phyloP scores from a whole-genome alignment of 2,797 vertebrate genomes.

The Sorex maritimensis region DNA sequence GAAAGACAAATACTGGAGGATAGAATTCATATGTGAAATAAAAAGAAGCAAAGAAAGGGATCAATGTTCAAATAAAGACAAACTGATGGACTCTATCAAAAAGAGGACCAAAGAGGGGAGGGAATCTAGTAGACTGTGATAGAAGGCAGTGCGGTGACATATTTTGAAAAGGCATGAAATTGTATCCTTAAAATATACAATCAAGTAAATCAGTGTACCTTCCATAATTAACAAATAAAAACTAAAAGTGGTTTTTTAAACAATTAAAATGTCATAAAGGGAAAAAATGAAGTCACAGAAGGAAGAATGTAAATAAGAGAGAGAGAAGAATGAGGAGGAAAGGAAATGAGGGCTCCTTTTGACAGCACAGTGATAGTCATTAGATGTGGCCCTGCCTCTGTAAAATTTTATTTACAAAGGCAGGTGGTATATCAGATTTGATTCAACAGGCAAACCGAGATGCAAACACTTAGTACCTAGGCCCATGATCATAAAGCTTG shows the following conservation, averaged over 20 bases:
- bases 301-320: background rate
- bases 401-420: conserved; percentile 44
- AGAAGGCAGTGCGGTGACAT: too few relatives aligned
- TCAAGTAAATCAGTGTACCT: too few relatives aligned
- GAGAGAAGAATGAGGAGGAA: background rate
- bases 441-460: conserved; percentile 5
- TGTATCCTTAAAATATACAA: too few relatives aligned
- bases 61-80: too few relatives aligned
- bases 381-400: background rate
- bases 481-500: background rate
- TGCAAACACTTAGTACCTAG: background rate
- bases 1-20: too few relatives aligned
- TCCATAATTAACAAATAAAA: too few relatives aligned
- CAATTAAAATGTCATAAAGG: conserved; percentile 42
- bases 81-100: too few relatives aligned
- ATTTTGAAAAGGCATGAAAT: too few relatives aligned
- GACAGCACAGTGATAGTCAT: background rate
- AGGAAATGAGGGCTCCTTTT: background rate
- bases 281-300: background rate
- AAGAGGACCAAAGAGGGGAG: too few relatives aligned
- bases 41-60: too few relatives aligned
- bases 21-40: too few relatives aligned
- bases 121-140: too few relatives aligned
- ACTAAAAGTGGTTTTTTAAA: conserved; percentile 11
- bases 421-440: conserved; percentile 5